Base-by-base conservation (phyloP, 2,797 vertebrate genomes). In the Arnoldichthys spilopterus region DNA sequence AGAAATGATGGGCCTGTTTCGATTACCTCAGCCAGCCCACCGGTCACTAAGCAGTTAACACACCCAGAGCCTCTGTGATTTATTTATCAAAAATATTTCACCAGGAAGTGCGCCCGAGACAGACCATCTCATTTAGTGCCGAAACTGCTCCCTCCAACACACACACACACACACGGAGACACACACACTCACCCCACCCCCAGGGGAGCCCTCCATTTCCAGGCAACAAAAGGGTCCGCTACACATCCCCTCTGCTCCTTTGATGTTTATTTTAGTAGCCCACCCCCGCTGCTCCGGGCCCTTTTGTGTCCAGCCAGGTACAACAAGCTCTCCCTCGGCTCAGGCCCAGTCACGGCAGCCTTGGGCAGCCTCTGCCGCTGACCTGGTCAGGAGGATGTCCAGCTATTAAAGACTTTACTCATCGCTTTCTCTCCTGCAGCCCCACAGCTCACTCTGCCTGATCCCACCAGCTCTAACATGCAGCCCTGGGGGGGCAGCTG, bases 291-390 rank as follows among this genome's bases (percentile, higher is more conserved):
- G 90, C 86, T 86, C 82, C 72, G 82, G 85, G 85, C 86, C 86
- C 93, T 95, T 95, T 96, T 95, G 94, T 96, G 89, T 90, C 75
- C 78, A 82, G 90, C 93, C 93, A 93, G 94, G 94, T 95, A 94
- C 89, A 91, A 93, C 89, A 88, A 91, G 88, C 78, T 74, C 80
- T 75, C 78, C 86, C 87, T 80, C 80, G 69, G 82, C 80, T 86
- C 87, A 58, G 82, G 75, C 62, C 34, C 74, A 77, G 84, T 89
- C 80, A 73, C 86, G 77, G 83, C 67, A 26, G 83, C 86, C 85
- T 51, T 61, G 84, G 86, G 83, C 81, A 82, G 82, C 84, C 85
- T 78, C 88, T 90, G 87, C 86, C 83, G 79, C 90, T 92, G 89
- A 91, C 90, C 91, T 87, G 88, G 91, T 91, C 93, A 91, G 85